Percentiles rank a stretch among this genome's conserved stretches.
Evolutionary conservation across 2,888 invertebrate genomes (phyloP).

Genomic region (Stramonita haemastoma): DNA sequence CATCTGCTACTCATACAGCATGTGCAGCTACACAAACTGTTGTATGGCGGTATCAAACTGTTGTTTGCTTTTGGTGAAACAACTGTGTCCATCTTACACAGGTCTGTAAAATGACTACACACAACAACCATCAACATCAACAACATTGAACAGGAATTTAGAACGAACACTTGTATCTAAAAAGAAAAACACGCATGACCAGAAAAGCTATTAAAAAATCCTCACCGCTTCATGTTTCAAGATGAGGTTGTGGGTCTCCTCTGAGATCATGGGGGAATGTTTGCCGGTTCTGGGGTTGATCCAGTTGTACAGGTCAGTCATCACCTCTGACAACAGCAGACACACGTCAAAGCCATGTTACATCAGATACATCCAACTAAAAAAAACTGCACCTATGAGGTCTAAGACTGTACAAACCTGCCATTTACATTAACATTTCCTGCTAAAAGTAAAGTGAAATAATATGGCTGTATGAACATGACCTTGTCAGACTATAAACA

Average conservation of each 20-base stretch:
- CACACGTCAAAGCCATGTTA: too few relatives aligned
- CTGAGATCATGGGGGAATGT: conserved; percentile 90
- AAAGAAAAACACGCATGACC: conserved; percentile 25
- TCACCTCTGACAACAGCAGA: conserved; percentile 85
- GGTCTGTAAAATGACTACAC: too few relatives aligned
- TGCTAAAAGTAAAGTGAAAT: too few relatives aligned
- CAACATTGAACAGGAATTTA: not conserved
- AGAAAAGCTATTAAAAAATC: conserved; percentile 46
- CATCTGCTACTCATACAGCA: too few relatives aligned
- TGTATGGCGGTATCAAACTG: too few relatives aligned
- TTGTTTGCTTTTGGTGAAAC: too few relatives aligned
- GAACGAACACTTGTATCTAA: not conserved
- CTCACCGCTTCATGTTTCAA: conserved; percentile 88
- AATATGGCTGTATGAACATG: too few relatives aligned
- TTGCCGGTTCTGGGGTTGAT: conserved; percentile 85
- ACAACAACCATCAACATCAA: not conserved
- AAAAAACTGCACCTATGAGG: not conserved
- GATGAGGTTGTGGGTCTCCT: conserved; percentile 88
- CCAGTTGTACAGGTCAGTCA: conserved; percentile 89
- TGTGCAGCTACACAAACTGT: too few relatives aligned
- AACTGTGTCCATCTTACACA: too few relatives aligned
- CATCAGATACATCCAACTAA: not conserved
- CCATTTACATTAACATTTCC: too few relatives aligned
- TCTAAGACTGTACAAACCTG: too few relatives aligned
- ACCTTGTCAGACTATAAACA: too few relatives aligned